Evolutionary conservation across 2,797 vertebrate genomes (phyloP).

Genomic region (Xenopus petersii): DNA sequence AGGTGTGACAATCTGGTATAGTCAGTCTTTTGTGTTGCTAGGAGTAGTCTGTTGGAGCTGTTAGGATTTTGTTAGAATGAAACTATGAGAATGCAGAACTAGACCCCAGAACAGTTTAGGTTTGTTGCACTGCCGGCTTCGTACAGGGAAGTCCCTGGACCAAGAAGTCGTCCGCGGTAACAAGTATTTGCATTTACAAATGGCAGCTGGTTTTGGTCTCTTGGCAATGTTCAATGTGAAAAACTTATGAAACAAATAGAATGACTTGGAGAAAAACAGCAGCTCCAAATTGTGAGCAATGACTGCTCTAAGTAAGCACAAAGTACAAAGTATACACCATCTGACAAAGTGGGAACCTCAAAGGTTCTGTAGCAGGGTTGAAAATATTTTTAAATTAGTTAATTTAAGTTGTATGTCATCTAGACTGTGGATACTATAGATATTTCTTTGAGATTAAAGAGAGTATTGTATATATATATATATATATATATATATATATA

Average conservation of each 20-base stretch:
- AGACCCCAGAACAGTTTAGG: conserved; percentile 22
- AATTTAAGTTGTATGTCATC: too few species aligned
- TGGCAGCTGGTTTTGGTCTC: not conserved
- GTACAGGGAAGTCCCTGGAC: conserved; percentile 2
- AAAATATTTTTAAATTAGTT: too few species aligned
- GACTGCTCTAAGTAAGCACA: too few species aligned
- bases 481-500: too few species aligned
- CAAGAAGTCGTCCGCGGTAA: conserved; percentile 3
- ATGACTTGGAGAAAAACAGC: not conserved
- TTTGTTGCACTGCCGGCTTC: conserved; percentile 7
- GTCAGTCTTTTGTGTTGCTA: conserved; percentile 36
- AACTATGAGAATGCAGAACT: conserved; percentile 10
- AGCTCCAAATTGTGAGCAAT: not conserved
- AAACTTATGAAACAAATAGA: not conserved
- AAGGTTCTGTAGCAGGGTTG: too few species aligned
- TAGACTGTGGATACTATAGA: too few species aligned
- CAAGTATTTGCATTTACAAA: conserved; percentile 11
- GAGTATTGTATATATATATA: too few species aligned
- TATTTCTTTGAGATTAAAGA: too few species aligned
- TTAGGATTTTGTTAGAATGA: conserved; percentile 19
- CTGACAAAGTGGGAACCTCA: too few species aligned
- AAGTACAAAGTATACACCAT: too few species aligned
- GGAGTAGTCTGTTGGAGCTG: conserved; percentile 25
- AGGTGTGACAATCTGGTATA: conserved; percentile 46
- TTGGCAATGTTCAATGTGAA: not conserved